Evolutionary conservation across 2,797 vertebrate species (phyloP).

Genomic region (Percopsis omiscomaycus): DNA sequence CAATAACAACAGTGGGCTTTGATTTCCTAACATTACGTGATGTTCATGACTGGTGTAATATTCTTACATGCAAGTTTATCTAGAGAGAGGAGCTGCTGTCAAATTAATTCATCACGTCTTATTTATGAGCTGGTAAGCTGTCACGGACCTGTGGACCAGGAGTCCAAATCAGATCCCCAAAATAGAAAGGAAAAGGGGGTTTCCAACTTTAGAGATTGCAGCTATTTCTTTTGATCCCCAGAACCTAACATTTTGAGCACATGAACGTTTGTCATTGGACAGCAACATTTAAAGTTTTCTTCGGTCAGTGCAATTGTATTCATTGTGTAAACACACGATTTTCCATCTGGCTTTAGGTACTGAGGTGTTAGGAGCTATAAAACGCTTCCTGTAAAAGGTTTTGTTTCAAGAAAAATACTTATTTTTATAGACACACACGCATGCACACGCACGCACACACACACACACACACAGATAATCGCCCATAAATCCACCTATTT

Average conservation of each 20-base stretch:
- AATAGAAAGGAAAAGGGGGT: not conserved
- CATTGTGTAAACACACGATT: not conserved
- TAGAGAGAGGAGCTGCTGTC: too few relatives aligned
- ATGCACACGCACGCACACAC: constrained; percentile 11
- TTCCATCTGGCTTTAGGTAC: not conserved
- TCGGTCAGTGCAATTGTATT: not conserved
- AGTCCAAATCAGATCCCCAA: not conserved
- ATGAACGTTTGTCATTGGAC: not conserved
- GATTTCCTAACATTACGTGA: too few relatives aligned
- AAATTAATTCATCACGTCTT: too few relatives aligned
- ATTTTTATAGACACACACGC: constrained; percentile 15
- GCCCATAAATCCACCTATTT: constrained; percentile 42
- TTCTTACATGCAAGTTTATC: too few relatives aligned
- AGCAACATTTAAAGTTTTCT: not conserved
- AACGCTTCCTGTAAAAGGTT: constrained; percentile 17
- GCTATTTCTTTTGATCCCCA: too few relatives aligned
- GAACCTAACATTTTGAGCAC: too few relatives aligned
- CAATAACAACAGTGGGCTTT: too few relatives aligned
- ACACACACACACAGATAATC: constrained; percentile 33
- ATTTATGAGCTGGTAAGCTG: not conserved
- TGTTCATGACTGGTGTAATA: too few relatives aligned
- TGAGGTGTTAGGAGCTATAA: not conserved
- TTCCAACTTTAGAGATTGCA: too few relatives aligned
- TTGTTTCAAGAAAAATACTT: constrained; percentile 1
- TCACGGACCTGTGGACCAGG: not conserved